Evolutionary conservation across 2,888 invertebrate species (phyloP).

Genomic region (Ichneumon xanthorius): DNA sequence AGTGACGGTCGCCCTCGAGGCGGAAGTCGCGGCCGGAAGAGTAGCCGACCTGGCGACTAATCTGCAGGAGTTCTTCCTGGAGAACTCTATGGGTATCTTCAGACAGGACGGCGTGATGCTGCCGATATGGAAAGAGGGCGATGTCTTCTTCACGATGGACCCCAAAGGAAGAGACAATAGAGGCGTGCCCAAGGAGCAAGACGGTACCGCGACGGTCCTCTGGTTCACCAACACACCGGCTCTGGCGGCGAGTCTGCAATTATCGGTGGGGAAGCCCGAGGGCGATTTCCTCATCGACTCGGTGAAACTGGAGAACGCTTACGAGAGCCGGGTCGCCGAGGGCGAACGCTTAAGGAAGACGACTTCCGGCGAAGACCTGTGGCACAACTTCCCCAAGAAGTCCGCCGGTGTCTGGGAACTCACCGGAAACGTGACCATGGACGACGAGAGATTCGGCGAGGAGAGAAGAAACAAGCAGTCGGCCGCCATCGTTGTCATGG

Average conservation of each 20-base stretch:
- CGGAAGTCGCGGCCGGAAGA: conserved; percentile 85
- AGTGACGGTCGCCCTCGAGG: conserved; percentile 84
- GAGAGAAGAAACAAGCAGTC: conserved; percentile 74
- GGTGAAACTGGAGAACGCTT: conserved; percentile 75
- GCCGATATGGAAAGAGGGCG: conserved; percentile 81
- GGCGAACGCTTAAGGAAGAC: conserved; percentile 69
- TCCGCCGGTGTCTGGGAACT: conserved; percentile 78
- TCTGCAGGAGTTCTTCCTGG: conserved; percentile 87
- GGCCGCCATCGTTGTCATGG: conserved; percentile 78
- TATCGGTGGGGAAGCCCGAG: conserved; percentile 53
- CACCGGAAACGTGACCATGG: conserved; percentile 70
- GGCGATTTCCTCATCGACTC: conserved; percentile 75
- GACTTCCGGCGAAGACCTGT: conserved; percentile 73
- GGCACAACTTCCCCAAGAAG: conserved; percentile 78
- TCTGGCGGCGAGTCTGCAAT: conserved; percentile 70
- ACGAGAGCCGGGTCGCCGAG: conserved; percentile 74
- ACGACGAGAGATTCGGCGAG: conserved; percentile 72
- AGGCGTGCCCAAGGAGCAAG: conserved; percentile 73
- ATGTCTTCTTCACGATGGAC: conserved; percentile 79
- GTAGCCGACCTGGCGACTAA: conserved; percentile 82
- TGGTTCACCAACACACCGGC: conserved; percentile 76
- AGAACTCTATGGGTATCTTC: conserved; percentile 86
- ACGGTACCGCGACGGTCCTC: conserved; percentile 77
- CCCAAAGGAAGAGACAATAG: conserved; percentile 76
- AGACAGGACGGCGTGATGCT: conserved; percentile 83